Evolutionary conservation across 2,113 vertebrate species (phyloP).

Genomic region (Bujurquina vittata): DNA sequence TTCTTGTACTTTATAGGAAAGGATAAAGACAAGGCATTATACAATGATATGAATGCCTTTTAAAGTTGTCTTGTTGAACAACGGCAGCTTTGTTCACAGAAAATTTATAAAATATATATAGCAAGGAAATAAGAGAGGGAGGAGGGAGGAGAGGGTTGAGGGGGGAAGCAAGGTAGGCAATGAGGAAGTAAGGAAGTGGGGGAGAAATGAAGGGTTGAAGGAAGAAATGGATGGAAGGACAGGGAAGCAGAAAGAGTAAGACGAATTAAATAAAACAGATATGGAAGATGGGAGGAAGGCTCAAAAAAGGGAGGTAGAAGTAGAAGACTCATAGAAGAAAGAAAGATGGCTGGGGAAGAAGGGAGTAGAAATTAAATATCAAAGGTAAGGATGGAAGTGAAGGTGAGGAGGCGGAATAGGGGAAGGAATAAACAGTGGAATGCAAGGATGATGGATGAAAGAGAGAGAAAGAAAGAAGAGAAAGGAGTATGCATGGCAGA

Average conservation of each 20-base stretch:
- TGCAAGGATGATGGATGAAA: neutral
- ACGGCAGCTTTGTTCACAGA: neutral
- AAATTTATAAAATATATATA: neutral
- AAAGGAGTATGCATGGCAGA: neutral
- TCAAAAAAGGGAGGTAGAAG: neutral
- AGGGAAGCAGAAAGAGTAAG: neutral
- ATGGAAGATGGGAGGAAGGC: neutral
- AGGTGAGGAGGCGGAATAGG: neutral
- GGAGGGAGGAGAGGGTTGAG: neutral
- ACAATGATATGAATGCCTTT: neutral
- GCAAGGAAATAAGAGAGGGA: neutral
- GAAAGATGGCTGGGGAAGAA: neutral
- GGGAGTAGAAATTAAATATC: neutral
- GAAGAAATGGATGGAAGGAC: neutral
- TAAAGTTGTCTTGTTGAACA: neutral
- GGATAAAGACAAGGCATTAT: neutral
- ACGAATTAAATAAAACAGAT: neutral
- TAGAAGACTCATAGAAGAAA: neutral
- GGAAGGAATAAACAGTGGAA: neutral
- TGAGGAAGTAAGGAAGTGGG: neutral
- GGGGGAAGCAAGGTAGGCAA: neutral
- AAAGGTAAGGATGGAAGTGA: neutral
- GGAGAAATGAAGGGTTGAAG: neutral
- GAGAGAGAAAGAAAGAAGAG: neutral
- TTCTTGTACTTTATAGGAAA: neutral